Base-by-base conservation (phyloP, 1,140 invertebrate species). In the Scaptomyza graminum region DNA sequence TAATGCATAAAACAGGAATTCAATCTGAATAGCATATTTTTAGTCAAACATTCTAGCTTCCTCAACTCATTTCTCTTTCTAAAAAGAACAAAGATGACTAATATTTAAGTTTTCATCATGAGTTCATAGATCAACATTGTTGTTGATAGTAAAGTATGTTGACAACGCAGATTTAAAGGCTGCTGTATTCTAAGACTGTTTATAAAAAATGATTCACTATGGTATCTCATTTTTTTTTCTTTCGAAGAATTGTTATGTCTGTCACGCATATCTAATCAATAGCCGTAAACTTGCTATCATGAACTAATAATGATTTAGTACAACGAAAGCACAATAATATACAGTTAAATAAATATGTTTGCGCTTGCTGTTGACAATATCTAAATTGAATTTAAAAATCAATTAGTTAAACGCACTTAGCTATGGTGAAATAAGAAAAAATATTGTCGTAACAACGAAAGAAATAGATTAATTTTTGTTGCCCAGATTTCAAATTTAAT, bases 321-420 rank as follows among this genome's bases (percentile, higher is more conserved):
- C 39, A 2, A 15, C 22, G 13, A 28, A 37, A 34, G 3, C 41
- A 49, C 44, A 6, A 34, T 9, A 9, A 12, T 46, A 50, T 3
- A 50, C 25, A 31, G 8, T 13, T 11, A 11, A 9, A 16, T 0
- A 16, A 11, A 11, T 54, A 15, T 56, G 22, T 43, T 57, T 43
- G 22, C 18, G 41, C 16, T 15, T 13, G 25, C 28, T 12, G 0
- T 37, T 37, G 49, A 52, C 57, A 34, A 62, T 69, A 54, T 62
- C 57, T 69, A 54, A 54, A 62, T 49, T 69, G 43, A 63, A 31
- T 55, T 63, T 50, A 60, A 72, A 57, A 70, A 70, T 15, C 44
- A 65, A 75, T 75, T 65, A 75, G 43, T 75, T 54, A 60, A 70
- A 52, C 39, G 50, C 13, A 49, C 22, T 41, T 9, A 28, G 18